These are phyloP conservation scores for Sorex maritimensis DNA, from an alignment of 2,797 vertebrate genomes.

Conservation along the genomic window DNA sequence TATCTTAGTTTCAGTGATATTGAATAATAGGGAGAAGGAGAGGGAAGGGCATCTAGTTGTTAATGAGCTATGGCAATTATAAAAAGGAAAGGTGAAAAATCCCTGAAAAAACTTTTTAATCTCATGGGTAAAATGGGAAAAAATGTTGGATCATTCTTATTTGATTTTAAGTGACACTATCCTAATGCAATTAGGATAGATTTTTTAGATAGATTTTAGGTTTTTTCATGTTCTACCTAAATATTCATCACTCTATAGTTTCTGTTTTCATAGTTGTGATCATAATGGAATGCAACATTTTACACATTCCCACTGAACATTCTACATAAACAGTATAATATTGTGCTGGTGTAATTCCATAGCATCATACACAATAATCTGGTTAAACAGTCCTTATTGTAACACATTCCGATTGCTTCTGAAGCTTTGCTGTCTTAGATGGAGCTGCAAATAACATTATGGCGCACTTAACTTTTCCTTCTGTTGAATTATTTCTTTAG, in stretches of 20 bases:
- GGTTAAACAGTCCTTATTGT: constrained; percentile 60
- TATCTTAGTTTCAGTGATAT: constrained; percentile 6
- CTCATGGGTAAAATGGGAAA: background rate
- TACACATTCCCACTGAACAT: constrained; percentile 48
- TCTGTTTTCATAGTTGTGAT: constrained; percentile 42
- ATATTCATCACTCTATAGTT: background rate
- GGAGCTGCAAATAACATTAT: constrained; percentile 41
- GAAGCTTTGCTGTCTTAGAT: constrained; percentile 53
- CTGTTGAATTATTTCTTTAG: constrained; percentile 74
- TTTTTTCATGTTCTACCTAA: constrained; percentile 3
- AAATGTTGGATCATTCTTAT: background rate
- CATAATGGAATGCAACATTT: constrained; percentile 57
- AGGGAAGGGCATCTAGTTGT: background rate
- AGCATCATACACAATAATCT: constrained; percentile 39
- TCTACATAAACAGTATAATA: constrained; percentile 13
- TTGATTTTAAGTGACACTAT: background rate
- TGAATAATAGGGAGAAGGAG: background rate
- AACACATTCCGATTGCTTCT: constrained; percentile 38
- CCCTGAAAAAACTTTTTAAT: background rate
- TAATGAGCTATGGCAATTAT: constrained; percentile 8
- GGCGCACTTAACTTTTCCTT: constrained; percentile 58
- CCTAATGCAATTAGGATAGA: background rate
- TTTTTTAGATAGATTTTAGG: background rate
- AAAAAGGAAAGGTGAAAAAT: constrained; percentile 12
- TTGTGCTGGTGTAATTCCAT: constrained; percentile 67